A percentile compares a stretch with the other conserved stretches of the same genome.
These are phyloP conservation scores for Belonocnema kinseyi DNA, from an alignment of 1,140 invertebrate genomes.

Conservation along the genomic window DNA sequence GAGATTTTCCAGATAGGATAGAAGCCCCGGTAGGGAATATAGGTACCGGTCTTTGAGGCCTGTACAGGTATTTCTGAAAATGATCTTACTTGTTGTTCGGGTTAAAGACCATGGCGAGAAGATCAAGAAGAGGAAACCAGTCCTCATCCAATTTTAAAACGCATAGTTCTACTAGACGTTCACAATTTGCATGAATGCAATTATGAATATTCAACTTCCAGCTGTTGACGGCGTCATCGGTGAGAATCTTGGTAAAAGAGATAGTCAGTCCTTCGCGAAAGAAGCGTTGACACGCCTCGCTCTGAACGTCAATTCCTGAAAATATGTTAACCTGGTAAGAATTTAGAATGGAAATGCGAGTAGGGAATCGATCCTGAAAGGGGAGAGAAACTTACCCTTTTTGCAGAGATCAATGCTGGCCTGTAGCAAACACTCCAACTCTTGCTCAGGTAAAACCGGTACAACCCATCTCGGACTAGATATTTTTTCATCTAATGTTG, in stretches of 20 bases:
- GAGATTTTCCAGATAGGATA: too few relatives aligned
- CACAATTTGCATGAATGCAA: constrained; percentile 95
- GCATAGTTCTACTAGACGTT: constrained; percentile 93
- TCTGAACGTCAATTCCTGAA: constrained; percentile 90
- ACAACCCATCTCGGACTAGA: constrained; percentile 96
- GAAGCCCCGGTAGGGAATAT: too few relatives aligned
- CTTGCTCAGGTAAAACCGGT: constrained; percentile 96
- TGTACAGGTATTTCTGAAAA: constrained; percentile 17
- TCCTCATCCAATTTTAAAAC: constrained; percentile 93
- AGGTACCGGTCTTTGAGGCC: too few relatives aligned
- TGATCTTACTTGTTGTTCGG: constrained; percentile 89
- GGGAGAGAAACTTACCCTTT: constrained; percentile 77
- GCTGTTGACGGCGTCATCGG: constrained; percentile 98
- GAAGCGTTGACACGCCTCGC: constrained; percentile 95
- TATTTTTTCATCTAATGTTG: constrained; percentile 95
- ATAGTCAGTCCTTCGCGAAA: constrained; percentile 95
- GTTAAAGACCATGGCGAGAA: constrained; percentile 95
- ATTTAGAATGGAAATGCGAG: constrained; percentile 8
- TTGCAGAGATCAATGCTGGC: constrained; percentile 91
- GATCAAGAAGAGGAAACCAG: constrained; percentile 94
- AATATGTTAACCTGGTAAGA: constrained; percentile 35
- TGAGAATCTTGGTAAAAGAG: constrained; percentile 97
- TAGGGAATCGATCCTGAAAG: constrained; percentile 18
- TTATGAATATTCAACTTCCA: constrained; percentile 98
- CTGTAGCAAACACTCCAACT: constrained; percentile 93